Evolutionary conservation across 2,797 vertebrate genomes (phyloP).

Genomic region (Microctenopoma steveboyesi): DNA sequence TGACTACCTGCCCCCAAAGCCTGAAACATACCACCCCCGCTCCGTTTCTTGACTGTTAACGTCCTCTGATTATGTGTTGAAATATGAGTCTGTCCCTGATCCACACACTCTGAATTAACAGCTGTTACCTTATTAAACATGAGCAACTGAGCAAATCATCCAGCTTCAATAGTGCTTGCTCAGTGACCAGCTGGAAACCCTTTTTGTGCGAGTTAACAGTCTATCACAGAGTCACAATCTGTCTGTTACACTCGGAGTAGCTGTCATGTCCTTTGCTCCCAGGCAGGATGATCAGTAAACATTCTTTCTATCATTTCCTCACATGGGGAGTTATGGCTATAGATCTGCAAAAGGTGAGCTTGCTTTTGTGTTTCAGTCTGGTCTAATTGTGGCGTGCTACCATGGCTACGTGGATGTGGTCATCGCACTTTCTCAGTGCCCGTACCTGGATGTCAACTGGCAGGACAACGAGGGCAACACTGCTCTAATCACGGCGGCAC

Average conservation of each 20-base stretch:
- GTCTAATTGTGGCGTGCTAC: constrained; percentile 95
- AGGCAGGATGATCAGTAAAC: constrained; percentile 3
- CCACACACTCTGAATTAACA: background rate
- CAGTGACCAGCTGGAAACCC: constrained; percentile 11
- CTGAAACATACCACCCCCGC: no score
- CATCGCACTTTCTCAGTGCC: constrained; percentile 92
- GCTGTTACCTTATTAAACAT: background rate
- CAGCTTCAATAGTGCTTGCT: background rate
- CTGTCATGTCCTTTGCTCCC: background rate
- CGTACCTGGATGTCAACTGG: constrained; percentile 95
- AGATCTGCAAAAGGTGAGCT: constrained; percentile 1
- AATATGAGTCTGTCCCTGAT: no score
- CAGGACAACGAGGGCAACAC: constrained; percentile 99
- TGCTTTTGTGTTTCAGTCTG: constrained; percentile 84
- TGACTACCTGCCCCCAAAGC: no score
- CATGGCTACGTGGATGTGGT: constrained; percentile 94
- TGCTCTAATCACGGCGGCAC: constrained; percentile 92
- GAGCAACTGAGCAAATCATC: background rate
- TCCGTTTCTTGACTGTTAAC: no score
- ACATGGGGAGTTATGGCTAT: background rate
- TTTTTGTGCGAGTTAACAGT: background rate
- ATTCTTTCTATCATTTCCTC: constrained; percentile 3
- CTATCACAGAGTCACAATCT: constrained; percentile 3
- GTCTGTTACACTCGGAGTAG: background rate
- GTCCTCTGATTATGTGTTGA: no score